Evolutionary conservation across 2,888 invertebrate genomes (phyloP).

Genomic region (Agrochola lota): DNA sequence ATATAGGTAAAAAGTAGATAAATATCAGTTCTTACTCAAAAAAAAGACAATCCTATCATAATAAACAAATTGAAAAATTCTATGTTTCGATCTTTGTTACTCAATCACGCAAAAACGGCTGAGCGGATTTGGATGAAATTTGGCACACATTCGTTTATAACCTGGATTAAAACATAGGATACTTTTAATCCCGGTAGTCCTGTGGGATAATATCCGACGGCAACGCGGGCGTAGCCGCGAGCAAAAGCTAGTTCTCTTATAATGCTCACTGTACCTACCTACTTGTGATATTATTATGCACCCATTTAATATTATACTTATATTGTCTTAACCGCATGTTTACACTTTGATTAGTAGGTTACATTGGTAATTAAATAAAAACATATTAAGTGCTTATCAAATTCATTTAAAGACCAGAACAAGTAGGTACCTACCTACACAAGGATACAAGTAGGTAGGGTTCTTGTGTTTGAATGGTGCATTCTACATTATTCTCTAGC

Average conservation of each 20-base stretch:
- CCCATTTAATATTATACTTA: conserved; percentile 8
- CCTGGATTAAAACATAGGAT: not conserved
- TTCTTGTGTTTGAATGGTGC: conserved; percentile 4
- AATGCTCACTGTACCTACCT: conserved; percentile 10
- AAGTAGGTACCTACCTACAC: not conserved
- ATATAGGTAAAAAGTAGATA: not conserved
- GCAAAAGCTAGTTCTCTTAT: not conserved
- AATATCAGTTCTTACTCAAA: not conserved
- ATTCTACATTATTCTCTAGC: not conserved
- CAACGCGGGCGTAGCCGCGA: not conserved
- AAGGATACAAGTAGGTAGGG: not conserved
- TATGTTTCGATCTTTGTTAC: not conserved
- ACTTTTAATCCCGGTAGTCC: not conserved
- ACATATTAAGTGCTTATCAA: conserved; percentile 13
- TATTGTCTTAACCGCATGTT: conserved; percentile 16
- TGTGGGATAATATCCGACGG: not conserved
- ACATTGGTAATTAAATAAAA: conserved; percentile 13
- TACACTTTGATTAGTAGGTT: conserved; percentile 35
- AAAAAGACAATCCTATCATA: not conserved
- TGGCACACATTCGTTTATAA: too few relatives aligned
- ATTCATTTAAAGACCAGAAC: not conserved
- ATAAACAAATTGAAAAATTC: too few relatives aligned
- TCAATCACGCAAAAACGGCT: not conserved
- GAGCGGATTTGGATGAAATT: not conserved
- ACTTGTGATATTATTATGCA: conserved; percentile 8